A percentile compares a stretch with the other conserved stretches of the same genome.
Evolutionary conservation across 1,140 invertebrate genomes (phyloP).

Genomic region (Apis cerana): DNA sequence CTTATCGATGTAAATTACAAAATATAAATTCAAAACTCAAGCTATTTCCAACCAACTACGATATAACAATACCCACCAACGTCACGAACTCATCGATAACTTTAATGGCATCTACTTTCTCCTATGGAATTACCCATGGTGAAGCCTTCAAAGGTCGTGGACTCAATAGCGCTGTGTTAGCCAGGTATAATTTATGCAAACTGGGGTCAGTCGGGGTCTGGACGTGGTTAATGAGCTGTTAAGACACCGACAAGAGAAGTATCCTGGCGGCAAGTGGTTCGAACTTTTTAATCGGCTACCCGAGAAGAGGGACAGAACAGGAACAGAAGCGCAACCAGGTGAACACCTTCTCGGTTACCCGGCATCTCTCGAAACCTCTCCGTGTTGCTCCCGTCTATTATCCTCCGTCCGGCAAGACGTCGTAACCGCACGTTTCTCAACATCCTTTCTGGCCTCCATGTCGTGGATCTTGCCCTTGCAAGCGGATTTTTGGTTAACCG

Average conservation of each 20-base stretch:
- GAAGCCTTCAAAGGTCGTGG: constrained; percentile 24
- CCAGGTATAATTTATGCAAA: constrained; percentile 49
- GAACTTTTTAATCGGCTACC: constrained; percentile 31
- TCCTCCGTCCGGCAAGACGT: constrained; percentile 31
- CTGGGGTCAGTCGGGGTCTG: constrained; percentile 63
- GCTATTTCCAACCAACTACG: no score
- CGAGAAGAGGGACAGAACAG: constrained; percentile 24
- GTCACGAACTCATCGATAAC: no score
- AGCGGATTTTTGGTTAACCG: constrained; percentile 20
- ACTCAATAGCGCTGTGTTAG: constrained; percentile 9
- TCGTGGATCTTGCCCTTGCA: background rate
- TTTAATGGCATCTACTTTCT: background rate
- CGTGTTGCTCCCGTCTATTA: constrained; percentile 50
- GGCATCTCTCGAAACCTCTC: constrained; percentile 31
- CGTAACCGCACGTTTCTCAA: constrained; percentile 42
- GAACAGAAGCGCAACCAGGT: constrained; percentile 20
- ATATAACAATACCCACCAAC: no score
- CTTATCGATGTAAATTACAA: no score
- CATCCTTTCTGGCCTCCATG: constrained; percentile 8
- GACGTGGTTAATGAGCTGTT: constrained; percentile 73
- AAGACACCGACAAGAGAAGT: constrained; percentile 62
- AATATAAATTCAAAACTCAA: no score
- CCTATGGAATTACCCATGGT: background rate
- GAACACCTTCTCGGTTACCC: background rate
- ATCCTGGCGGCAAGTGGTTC: constrained; percentile 32